Percentiles rank a stretch among this genome's conserved stretches.
Conservation (phyloP, 53 echinoderm and acorn worm genomes). For the Crossaster papposus region DNA sequence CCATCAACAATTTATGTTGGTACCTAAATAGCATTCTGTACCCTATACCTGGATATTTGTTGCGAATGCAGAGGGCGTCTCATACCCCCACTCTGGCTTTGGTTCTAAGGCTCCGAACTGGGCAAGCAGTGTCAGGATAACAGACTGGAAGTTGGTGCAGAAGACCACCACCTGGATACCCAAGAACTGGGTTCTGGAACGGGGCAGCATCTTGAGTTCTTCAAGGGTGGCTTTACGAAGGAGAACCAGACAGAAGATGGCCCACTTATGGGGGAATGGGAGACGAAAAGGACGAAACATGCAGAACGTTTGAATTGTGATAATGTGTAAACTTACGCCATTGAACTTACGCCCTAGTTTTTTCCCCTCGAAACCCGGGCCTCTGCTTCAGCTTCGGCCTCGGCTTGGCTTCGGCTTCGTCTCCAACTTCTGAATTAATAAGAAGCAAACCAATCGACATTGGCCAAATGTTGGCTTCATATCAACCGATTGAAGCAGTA, state of each 20-base stretch:
- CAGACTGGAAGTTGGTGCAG: slow-evolving; percentile 59
- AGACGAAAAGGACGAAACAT: background rate
- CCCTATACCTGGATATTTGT: slow-evolving; percentile 62
- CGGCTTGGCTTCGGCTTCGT: too few species aligned
- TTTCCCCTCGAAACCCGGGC: too few species aligned
- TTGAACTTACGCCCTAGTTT: too few species aligned
- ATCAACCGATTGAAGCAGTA: too few species aligned
- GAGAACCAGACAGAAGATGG: slow-evolving; percentile 65
- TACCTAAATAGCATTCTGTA: background rate
- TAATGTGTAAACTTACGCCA: too few species aligned
- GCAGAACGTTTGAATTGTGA: background rate
- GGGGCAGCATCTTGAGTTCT: slow-evolving; percentile 59
- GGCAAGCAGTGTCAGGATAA: slow-evolving; percentile 54
- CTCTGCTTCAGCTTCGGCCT: too few species aligned
- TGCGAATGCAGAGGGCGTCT: slow-evolving; percentile 42
- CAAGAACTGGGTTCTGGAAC: slow-evolving; percentile 48
- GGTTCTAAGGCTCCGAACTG: slow-evolving; percentile 44
- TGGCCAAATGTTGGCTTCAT: too few species aligned
- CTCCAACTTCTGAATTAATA: too few species aligned
- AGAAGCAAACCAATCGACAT: too few species aligned
- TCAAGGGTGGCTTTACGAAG: slow-evolving; percentile 63
- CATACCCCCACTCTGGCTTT: slow-evolving; percentile 21
- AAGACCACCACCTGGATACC: slow-evolving; percentile 67
- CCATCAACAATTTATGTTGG: too few species aligned
- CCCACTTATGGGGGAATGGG: slow-evolving; percentile 68